These are phyloP conservation scores for Chrysaora quinquecirrha DNA, from an alignment of 30 jellyfish, hydroid and myxozoan genomes.

Conservation along the genomic window DNA sequence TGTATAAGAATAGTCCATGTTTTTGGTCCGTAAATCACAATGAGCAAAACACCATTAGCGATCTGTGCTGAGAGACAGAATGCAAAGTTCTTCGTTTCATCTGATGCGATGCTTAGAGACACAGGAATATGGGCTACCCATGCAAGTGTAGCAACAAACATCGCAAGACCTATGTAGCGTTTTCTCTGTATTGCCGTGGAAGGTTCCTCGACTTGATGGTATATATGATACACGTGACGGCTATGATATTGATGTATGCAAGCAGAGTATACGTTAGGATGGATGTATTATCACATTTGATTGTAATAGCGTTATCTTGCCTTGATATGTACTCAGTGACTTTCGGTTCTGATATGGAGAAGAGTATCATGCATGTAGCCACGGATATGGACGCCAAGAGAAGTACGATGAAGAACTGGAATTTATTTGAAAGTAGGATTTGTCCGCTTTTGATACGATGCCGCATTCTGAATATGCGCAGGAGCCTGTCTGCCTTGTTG, in stretches of 20 bases:
- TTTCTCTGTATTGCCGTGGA: slow-evolving; percentile 68
- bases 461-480: slow-evolving; percentile 67
- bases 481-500: slow-evolving; percentile 73
- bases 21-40: slow-evolving; percentile 54
- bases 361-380: slow-evolving; percentile 9
- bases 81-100: slow-evolving; percentile 21
- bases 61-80: slow-evolving; percentile 46
- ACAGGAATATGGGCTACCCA: slow-evolving; percentile 86
- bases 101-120: slow-evolving; percentile 44
- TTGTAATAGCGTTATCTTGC: neutral
- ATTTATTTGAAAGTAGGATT: slow-evolving; percentile 31
- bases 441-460: slow-evolving; percentile 31
- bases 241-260: slow-evolving; percentile 51
- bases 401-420: slow-evolving; percentile 28
- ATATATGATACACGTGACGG: slow-evolving; percentile 43
- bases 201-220: slow-evolving; percentile 67
- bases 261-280: slow-evolving; percentile 17
- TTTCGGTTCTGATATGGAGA: slow-evolving; percentile 25
- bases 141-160: slow-evolving; percentile 63
- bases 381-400: slow-evolving; percentile 29
- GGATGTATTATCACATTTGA: slow-evolving; percentile 22
- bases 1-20: slow-evolving; percentile 54
- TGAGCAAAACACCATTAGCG: slow-evolving; percentile 41
- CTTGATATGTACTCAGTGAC: neutral
- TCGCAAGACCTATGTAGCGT: slow-evolving; percentile 62